Percentiles rank a stretch among this genome's conserved stretches.
These are phyloP conservation scores for Stomorhina lunata DNA, from an alignment of 2,888 invertebrate genomes.

Conservation along the genomic window DNA sequence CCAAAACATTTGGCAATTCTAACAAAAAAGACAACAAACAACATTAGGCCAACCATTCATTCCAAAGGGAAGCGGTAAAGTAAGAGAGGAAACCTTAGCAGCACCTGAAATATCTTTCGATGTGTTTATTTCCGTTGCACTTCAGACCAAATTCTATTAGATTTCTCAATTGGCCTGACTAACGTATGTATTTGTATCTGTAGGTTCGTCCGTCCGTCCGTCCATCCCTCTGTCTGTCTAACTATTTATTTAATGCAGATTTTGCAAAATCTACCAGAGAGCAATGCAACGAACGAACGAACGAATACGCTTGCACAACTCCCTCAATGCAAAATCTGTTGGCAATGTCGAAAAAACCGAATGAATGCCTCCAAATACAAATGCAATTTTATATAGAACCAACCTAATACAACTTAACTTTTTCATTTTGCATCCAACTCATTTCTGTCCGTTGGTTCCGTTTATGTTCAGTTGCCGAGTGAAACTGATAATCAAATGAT, in stretches of 20 bases:
- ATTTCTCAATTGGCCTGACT: conserved; percentile 50
- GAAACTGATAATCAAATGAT: conserved; percentile 32
- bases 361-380: conserved; percentile 23
- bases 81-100: conserved; percentile 33
- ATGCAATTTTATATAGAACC: too few relatives aligned
- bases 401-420: conserved; percentile 18
- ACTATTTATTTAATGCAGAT: conserved; percentile 49
- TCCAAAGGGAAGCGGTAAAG: conserved; percentile 11
- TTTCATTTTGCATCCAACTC: conserved; percentile 44
- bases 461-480: not conserved
- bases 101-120: conserved; percentile 12
- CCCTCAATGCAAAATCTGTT: conserved; percentile 29
- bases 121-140: conserved; percentile 59
- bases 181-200: too few relatives aligned
- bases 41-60: too few relatives aligned
- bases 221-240: not conserved
- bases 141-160: conserved; percentile 59
- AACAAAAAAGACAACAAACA: not conserved
- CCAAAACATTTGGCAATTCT: conserved; percentile 47
- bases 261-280: conserved; percentile 51
- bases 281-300: not conserved
- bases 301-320: conserved; percentile 52
- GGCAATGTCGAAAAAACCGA: conserved; percentile 29
- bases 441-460: conserved; percentile 1
- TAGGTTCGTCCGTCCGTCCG: not conserved